These are phyloP conservation scores for Paraescarpia echinospica DNA, from an alignment of 1,140 invertebrate species.

Conservation along the genomic window DNA sequence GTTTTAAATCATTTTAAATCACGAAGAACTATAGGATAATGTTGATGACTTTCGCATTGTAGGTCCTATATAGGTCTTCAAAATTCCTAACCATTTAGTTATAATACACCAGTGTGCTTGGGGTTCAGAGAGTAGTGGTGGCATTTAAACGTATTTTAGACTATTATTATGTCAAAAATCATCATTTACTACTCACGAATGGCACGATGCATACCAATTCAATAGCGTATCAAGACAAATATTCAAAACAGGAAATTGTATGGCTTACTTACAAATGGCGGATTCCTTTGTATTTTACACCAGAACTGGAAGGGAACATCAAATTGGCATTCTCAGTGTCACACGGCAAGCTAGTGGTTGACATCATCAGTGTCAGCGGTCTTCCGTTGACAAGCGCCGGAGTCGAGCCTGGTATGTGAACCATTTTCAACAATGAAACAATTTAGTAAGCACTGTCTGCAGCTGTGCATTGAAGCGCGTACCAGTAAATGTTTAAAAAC, in stretches of 20 bases:
- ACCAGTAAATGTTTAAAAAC: no score
- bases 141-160: no score
- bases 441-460: neutral
- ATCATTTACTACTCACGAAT: neutral
- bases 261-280: neutral
- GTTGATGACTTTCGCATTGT: no score
- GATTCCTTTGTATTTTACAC: neutral
- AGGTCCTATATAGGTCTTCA: no score
- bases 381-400: slow-evolving; percentile 57
- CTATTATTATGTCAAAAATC: neutral
- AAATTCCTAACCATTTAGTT: no score
- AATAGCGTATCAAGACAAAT: slow-evolving; percentile 40
- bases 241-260: slow-evolving; percentile 22
- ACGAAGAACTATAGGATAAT: no score
- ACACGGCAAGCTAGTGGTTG: slow-evolving; percentile 88
- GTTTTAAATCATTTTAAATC: no score
- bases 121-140: no score
- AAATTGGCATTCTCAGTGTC: slow-evolving; percentile 85
- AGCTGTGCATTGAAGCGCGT: no score
- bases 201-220: neutral
- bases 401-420: slow-evolving; percentile 64
- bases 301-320: slow-evolving; percentile 66
- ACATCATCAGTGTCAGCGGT: slow-evolving; percentile 71
- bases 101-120: no score
- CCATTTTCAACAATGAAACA: neutral